Evolutionary conservation across 2,888 invertebrate species (phyloP), one percentile per base, ranked within the genome.

Genomic region (Corbicula japonica): DNA sequence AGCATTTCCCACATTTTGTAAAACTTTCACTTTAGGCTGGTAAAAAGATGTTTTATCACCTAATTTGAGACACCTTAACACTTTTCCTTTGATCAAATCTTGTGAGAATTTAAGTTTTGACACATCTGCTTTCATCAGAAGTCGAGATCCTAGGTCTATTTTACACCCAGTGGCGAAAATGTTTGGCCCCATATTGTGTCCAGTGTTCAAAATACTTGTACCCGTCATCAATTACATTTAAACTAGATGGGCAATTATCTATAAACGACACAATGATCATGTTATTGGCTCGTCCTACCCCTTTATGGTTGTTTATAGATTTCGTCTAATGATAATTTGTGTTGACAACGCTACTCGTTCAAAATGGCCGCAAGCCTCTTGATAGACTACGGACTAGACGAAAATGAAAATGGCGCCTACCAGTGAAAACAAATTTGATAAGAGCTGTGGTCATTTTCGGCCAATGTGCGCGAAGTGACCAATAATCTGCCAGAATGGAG

Each of bases 401-500:
- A 58, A 61, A 34, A 70, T 66, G 65, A 50, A 52, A 66, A 65
- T 65, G 76, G 76, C 76, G 76, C 76, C 76, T 54, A 50, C 28
- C 32, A 63, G 60, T 65, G 58, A 68, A 71, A 76, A 76, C 70
- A 65, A 60, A 71, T 76, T 78, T 69, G 63, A 72, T 68, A 72
- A 76, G 76, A 76, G 62, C 69, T 76, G 76, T 80, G 68, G 68
- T 44, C 52, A 28, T 23, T 56, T 54, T 68, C 68, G 75, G 62
- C 44, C 80, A 69, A 35, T 41, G 68, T 69, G 71, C 68, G 68
- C 63, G 52, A 71, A 80, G 41, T 75, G 76, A 54, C 73, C 70
- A 65, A 63, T 76, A 83, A 83, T 73, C 76, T 73, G 75, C 76
- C 58, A 76, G 46, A 61, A 76, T 76, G 69, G 26, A 66, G 46